Evolutionary conservation across 1,140 invertebrate species (phyloP), one percentile per base, ranked within the genome.

Genomic region (Aethina tumida): DNA sequence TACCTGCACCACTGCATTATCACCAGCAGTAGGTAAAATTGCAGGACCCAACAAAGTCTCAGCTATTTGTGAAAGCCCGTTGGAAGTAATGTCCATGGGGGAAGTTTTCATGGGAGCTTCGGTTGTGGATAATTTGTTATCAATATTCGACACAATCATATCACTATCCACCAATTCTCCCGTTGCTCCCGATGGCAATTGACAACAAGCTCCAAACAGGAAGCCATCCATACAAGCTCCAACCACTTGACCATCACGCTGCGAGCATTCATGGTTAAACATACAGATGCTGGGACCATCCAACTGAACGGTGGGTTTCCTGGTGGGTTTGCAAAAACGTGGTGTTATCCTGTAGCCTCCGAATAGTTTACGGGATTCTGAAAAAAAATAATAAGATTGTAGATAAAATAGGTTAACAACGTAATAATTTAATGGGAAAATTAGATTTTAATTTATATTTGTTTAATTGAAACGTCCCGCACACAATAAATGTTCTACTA

Each of bases 141-240:
- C 43, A 6, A 45, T n/a, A 30, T 28, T 16, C 0, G 30, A 25
- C 6, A 46, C 56, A 4, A 57, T 55, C n/a, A 56, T 37, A 27
- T 55, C 52, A 39, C 46, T 50, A 18, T 57, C 56, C 7, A 63
- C 51, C 20, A 60, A 38, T 40, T 63, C 64, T 10, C 56, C 50
- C 0, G 60, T 61, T 10, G 60, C 54, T 14, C 59, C 59, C 40
- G 53, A 56, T 7, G 74, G 75, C 8, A 82, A 59, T 52, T 81
- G 78, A 51, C 89, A 94, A 58, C 89, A 94, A 3, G 87, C 84
- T 4, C 89, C 89, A 53, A 92, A 92, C 3, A 93, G 70, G 55
- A 93, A 90, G 1, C 84, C 85, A 57, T 93, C 87, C 75, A 91
- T 86, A 50, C 90, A 94, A 4, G 88, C 78, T 0, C 86, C 85